Evolutionary conservation across 1,140 invertebrate genomes (phyloP).

Genomic region (Platyscapa corneri): DNA sequence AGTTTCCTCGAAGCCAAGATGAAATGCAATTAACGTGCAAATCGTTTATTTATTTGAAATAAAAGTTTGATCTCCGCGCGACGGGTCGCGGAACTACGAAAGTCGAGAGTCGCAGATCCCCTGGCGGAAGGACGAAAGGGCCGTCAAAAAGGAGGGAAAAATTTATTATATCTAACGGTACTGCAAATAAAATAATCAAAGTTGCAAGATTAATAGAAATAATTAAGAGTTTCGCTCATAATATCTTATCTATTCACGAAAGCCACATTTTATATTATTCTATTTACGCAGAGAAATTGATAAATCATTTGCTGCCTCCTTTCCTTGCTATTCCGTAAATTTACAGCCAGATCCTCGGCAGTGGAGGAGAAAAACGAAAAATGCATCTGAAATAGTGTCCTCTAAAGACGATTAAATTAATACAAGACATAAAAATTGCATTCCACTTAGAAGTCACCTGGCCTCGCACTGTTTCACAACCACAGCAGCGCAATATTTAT

Average conservation of each 20-base stretch:
- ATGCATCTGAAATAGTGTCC: neutral
- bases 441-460: neutral
- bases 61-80: too few species aligned
- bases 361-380: neutral
- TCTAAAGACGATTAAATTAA: conserved; percentile 29
- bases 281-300: neutral
- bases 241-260: neutral
- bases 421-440: conserved; percentile 19
- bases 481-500: conserved; percentile 14
- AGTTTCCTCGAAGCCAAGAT: neutral
- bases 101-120: too few species aligned
- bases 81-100: too few species aligned
- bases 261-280: neutral
- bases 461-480: neutral
- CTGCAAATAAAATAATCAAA: neutral
- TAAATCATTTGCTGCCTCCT: neutral
- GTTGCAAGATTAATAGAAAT: neutral
- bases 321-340: neutral
- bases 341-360: neutral
- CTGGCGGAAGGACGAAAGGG: too few species aligned
- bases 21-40: neutral
- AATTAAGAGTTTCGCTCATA: neutral
- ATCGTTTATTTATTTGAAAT: too few species aligned
- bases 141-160: neutral
- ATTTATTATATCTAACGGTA: neutral